Evolutionary conservation across 2,888 invertebrate genomes (phyloP).

Genomic region (Helleia helle): DNA sequence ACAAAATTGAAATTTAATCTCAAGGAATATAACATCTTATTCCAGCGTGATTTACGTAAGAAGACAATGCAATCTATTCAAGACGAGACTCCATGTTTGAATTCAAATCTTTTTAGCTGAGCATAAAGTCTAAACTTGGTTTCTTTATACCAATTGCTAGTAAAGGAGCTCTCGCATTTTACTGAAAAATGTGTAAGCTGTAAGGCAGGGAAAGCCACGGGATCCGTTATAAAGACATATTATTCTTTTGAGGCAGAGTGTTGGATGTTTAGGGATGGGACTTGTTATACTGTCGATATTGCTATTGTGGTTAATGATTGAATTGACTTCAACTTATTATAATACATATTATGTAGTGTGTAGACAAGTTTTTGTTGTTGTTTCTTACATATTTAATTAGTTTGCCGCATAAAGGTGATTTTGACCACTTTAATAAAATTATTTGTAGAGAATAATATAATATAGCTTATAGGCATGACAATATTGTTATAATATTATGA

Average conservation of each 20-base stretch:
- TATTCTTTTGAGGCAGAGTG: slow-evolving; percentile 64
- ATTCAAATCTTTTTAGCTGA: slow-evolving; percentile 20
- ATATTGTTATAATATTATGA: no score
- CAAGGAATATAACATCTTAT: slow-evolving; percentile 35
- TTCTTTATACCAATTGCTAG: slow-evolving; percentile 26
- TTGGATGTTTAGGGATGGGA: slow-evolving; percentile 13
- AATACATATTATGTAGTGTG: no score
- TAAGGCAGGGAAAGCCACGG: slow-evolving; percentile 62
- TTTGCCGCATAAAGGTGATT: no score
- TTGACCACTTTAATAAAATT: no score
- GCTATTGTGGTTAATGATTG: no score
- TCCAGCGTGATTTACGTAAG: slow-evolving; percentile 54
- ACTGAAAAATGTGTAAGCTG: slow-evolving; percentile 67
- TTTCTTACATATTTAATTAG: no score
- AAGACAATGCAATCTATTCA: slow-evolving; percentile 70
- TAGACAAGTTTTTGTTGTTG: no score
- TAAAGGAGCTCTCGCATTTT: slow-evolving; percentile 61
- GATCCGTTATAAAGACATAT: slow-evolving; percentile 71
- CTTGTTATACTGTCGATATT: background rate
- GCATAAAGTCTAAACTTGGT: slow-evolving; percentile 28
- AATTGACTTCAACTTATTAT: no score
- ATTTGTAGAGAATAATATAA: no score
- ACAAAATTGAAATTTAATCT: slow-evolving; percentile 25
- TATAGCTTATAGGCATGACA: no score
- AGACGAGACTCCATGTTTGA: slow-evolving; percentile 20